Conservation (phyloP, 2,888 invertebrate species). For the Eucera pruinosa region DNA sequence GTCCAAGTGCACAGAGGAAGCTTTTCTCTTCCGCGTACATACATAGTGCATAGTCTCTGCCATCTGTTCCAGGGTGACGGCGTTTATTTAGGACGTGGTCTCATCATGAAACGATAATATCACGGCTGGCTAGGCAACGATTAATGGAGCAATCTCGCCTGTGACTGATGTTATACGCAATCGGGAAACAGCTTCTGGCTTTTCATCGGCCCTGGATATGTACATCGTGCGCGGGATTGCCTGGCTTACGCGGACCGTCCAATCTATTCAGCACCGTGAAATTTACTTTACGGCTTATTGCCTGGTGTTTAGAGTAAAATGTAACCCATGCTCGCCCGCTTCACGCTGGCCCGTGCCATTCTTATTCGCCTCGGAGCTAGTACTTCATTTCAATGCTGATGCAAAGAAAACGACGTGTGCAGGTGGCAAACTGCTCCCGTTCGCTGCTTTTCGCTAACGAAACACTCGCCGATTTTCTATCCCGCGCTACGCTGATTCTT, state of each 20-base stretch:
- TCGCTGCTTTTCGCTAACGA: slow-evolving; percentile 6
- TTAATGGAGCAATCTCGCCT: slow-evolving; percentile 67
- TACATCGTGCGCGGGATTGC: slow-evolving; percentile 33
- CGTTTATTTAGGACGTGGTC: slow-evolving; percentile 65
- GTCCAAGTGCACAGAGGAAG: not conserved
- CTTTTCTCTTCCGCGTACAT: not conserved
- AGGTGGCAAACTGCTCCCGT: too few species aligned
- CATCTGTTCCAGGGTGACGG: not conserved
- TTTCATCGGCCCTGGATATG: slow-evolving; percentile 58
- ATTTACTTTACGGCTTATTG: slow-evolving; percentile 62
- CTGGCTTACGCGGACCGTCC: slow-evolving; percentile 46
- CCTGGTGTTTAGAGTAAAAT: slow-evolving; percentile 42
- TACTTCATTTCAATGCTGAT: slow-evolving; percentile 17
- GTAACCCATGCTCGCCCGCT: not conserved
- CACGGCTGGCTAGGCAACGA: slow-evolving; percentile 52
- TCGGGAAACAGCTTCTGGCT: slow-evolving; percentile 59
- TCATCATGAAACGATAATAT: slow-evolving; percentile 65
- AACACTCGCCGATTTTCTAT: not conserved
- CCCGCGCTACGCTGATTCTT: too few species aligned
- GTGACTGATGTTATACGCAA: slow-evolving; percentile 62
- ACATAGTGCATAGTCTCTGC: too few species aligned
- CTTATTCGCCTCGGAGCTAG: not conserved
- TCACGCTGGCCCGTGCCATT: not conserved
- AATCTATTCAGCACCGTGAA: slow-evolving; percentile 51
- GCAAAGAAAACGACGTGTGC: slow-evolving; percentile 14